A percentile compares a stretch with the other conserved stretches of the same genome.
Conservation (phyloP, 2,113 vertebrate genomes). For the Cochlearius cochlearius region DNA sequence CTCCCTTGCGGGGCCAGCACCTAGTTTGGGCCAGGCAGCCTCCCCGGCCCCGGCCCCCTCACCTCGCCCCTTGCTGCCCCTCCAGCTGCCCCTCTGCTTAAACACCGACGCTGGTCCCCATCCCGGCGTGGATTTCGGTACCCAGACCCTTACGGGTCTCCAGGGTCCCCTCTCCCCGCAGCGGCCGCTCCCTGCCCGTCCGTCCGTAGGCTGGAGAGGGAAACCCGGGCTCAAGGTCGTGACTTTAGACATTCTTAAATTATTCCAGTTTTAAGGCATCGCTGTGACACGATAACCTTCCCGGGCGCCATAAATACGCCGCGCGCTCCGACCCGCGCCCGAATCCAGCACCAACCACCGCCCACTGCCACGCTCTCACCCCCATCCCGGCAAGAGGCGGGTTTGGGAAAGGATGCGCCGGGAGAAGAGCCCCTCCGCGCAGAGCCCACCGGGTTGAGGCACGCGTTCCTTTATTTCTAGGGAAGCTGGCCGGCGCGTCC, state of each 20-base stretch:
- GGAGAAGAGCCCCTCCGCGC: not conserved
- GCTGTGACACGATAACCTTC: not conserved
- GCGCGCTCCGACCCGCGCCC: accelerated
- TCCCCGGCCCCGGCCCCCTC: accelerated
- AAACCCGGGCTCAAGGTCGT: not conserved
- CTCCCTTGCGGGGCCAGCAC: not conserved
- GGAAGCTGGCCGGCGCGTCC: not conserved
- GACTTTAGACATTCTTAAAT: not conserved
- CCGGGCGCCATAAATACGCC: accelerated
- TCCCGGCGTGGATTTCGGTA: not conserved
- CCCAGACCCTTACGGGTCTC: not conserved
- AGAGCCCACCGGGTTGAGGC: not conserved
- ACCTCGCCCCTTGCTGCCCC: not conserved
- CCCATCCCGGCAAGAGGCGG: not conserved
- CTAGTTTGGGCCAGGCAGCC: too few species aligned
- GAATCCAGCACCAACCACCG: not conserved
- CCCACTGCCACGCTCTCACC: not conserved
- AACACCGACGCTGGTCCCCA: accelerated
- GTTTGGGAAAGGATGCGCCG: not conserved
- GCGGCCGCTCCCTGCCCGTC: accelerated
- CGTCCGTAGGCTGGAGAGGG: accelerated
- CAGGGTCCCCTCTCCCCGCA: accelerated
- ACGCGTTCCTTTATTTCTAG: not conserved
- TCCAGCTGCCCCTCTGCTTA: not conserved
- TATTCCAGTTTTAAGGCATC: not conserved